Conservation (phyloP, 2,888 invertebrate genomes). For the Philereme vetulata region DNA sequence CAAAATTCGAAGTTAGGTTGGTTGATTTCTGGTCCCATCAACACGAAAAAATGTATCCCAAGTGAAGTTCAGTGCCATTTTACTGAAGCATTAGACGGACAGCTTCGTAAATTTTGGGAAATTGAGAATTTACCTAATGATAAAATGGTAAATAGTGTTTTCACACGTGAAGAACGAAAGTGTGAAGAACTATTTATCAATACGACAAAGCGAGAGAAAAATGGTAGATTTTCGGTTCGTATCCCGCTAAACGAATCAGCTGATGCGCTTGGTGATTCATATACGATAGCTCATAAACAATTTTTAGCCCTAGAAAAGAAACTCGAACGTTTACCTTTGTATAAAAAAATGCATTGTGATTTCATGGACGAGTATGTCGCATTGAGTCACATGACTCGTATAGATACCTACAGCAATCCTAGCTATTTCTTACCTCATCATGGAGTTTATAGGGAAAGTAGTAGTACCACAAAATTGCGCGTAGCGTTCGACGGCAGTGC, state of each 20-base stretch:
- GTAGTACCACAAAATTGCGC: no score
- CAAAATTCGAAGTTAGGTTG: conserved; percentile 11
- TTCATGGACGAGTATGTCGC: conserved; percentile 22
- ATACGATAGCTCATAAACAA: no score
- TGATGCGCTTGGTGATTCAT: conserved; percentile 6
- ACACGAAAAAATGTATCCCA: not conserved
- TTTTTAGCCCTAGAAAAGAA: conserved; percentile 11
- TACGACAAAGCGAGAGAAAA: conserved; percentile 4
- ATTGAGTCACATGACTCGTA: conserved; percentile 23
- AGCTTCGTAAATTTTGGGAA: conserved; percentile 7
- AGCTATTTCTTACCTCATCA: conserved; percentile 14
- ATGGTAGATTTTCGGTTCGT: conserved; percentile 9
- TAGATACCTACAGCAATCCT: conserved; percentile 1
- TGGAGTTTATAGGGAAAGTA: conserved; percentile 23
- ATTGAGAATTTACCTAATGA: conserved; percentile 1
- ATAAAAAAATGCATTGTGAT: conserved; percentile 16
- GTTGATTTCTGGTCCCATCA: conserved; percentile 10
- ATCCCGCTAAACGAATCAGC: conserved; percentile 10
- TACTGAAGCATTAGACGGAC: not conserved
- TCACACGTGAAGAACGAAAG: not conserved
- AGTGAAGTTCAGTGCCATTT: conserved; percentile 5
- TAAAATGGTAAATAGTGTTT: no score
- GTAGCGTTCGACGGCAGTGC: conserved; percentile 22
- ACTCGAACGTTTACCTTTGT: conserved; percentile 3
- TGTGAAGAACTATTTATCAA: conserved; percentile 9